Evolutionary conservation across 2,113 vertebrate species (phyloP).

Genomic region (Hyla sarda): DNA sequence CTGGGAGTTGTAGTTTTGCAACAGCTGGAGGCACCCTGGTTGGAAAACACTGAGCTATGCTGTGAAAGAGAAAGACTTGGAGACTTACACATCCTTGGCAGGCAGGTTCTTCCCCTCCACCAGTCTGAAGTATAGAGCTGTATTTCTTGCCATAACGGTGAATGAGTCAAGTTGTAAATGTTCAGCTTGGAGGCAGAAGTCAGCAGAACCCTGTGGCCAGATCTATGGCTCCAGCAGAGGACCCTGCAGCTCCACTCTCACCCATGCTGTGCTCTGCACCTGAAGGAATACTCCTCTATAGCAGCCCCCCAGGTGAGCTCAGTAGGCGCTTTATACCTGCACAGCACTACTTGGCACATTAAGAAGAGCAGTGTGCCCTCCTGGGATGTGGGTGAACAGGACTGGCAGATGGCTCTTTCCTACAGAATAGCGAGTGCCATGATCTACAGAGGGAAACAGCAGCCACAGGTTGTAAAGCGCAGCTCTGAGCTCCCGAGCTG

Average conservation of each 20-base stretch:
- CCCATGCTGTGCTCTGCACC: conserved; percentile 27
- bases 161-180: background rate
- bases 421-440: background rate
- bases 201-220: background rate
- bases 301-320: background rate
- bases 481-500: background rate
- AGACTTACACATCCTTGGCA: conserved; percentile 89
- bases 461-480: conserved; percentile 33
- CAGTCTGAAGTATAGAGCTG: conserved; percentile 85
- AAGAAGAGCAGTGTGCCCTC: background rate
- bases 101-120: conserved; percentile 89
- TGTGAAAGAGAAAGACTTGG: conserved; percentile 17
- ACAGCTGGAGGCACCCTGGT: too few relatives aligned
- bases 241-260: background rate
- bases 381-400: background rate
- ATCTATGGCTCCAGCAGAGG: background rate
- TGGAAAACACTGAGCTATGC: too few relatives aligned
- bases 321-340: background rate
- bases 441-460: background rate
- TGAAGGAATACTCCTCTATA: background rate
- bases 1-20: too few relatives aligned
- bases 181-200: background rate
- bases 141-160: conserved; percentile 79
- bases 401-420: background rate
- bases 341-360: background rate